phyloP scores from a whole-genome alignment of 2,888 invertebrate genomes.

The Podabrus alpinus region DNA sequence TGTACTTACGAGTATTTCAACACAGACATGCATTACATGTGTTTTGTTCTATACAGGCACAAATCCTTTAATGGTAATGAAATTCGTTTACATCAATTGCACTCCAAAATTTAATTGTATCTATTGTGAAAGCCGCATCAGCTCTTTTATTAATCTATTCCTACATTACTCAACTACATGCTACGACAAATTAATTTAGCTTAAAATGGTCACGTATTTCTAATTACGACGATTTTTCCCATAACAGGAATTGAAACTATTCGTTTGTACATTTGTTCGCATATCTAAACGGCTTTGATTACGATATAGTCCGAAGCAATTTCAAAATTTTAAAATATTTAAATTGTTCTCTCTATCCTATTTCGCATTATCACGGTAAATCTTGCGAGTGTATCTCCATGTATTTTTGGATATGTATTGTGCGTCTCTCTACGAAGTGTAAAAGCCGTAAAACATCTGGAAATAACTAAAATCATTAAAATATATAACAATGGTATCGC shows the following conservation, averaged over 20 bases:
- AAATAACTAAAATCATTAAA: too few species aligned
- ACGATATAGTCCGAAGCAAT: constrained; percentile 35
- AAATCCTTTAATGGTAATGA: constrained; percentile 51
- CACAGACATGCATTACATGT: constrained; percentile 49
- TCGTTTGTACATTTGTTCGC: constrained; percentile 47
- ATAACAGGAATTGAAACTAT: constrained; percentile 3
- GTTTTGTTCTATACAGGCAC: constrained; percentile 53
- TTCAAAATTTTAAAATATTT: too few species aligned
- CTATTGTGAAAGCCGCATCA: constrained; percentile 44
- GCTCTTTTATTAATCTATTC: constrained; percentile 46
- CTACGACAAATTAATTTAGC: not conserved
- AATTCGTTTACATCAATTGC: constrained; percentile 48
- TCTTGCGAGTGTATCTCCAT: too few species aligned
- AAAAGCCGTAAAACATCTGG: too few species aligned
- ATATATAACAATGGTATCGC: too few species aligned
- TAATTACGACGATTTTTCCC: not conserved
- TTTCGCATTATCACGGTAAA: too few species aligned
- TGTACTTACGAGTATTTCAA: constrained; percentile 48
- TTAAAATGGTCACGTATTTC: not conserved
- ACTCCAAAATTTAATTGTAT: constrained; percentile 50
- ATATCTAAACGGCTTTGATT: too few species aligned
- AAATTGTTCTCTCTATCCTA: too few species aligned
- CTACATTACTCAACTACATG: constrained; percentile 31
- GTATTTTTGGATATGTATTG: too few species aligned
- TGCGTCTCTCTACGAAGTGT: too few species aligned